Conservation (phyloP, 2,113 vertebrate genomes). For the Ascaphus truei region DNA sequence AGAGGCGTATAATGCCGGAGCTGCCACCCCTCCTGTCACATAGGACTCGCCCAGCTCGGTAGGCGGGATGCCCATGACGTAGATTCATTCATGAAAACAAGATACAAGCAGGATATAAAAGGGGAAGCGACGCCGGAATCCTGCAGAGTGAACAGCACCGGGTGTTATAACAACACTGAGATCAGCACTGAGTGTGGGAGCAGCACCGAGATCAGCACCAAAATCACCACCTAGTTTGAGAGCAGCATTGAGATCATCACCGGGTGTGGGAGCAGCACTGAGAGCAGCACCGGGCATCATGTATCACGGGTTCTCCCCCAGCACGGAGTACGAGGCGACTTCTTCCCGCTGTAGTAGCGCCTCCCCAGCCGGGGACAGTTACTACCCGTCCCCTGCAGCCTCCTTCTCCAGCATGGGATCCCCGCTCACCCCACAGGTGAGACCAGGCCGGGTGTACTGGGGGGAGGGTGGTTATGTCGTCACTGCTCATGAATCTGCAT, state of each 20-base stretch:
- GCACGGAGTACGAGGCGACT: slow-evolving; percentile 79
- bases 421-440: slow-evolving; percentile 85
- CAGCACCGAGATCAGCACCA: too few species aligned
- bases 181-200: neutral
- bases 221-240: too few species aligned
- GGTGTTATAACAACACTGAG: neutral
- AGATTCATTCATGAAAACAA: neutral
- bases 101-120: neutral
- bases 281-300: slow-evolving; percentile 59
- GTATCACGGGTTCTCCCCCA: slow-evolving; percentile 73
- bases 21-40: too few species aligned
- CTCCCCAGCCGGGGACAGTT: slow-evolving; percentile 82
- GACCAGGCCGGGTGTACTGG: slow-evolving; percentile 32
- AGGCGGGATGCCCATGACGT: neutral
- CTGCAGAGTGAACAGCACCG: too few species aligned
- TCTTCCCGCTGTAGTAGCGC: slow-evolving; percentile 94
- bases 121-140: neutral
- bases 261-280: neutral
- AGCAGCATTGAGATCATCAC: neutral
- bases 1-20: neutral
- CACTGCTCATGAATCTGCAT: too few species aligned
- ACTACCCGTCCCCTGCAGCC: slow-evolving; percentile 77
- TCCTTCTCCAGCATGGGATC: slow-evolving; percentile 85
- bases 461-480: slow-evolving; percentile 1
- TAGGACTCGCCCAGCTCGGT: neutral